Evolutionary conservation across 2,113 vertebrate genomes (phyloP), one percentile per base, ranked within the genome.

Genomic region (Lates calcarifer): DNA sequence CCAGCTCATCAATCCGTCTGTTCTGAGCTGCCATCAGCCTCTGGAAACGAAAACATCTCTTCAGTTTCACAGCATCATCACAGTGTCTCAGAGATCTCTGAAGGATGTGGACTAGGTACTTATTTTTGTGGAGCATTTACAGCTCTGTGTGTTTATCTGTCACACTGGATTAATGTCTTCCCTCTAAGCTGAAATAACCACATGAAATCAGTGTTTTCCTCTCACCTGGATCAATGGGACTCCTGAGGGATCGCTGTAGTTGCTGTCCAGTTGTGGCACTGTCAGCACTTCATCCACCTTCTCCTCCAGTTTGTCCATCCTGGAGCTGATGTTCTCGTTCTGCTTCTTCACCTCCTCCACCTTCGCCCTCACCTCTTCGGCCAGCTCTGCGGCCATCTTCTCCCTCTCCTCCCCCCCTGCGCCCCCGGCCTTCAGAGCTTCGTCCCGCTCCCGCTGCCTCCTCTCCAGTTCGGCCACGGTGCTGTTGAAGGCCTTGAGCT

Each of bases 21-120:
- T 95, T 96, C 93, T 98, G 97, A 0, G 92, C 93, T 1, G 91
- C 93, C 92, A 98, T 76, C 71, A 96, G 69, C 24, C 82, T 90
- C 96, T 98, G 88, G 0, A 62, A 82, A 24, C 3, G 5, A 0
- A 20, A 43, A 69, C 3, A 14, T 28, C 15, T 55, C 0, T 15
- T 74, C 22, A 80, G 41, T 28, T 45, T 74, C 11, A 31, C 37
- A 8, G 14, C 35, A 56, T 31, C 45, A 3, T 41, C n/a, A n/a
- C n/a, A n/a, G n/a, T n/a, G n/a, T n/a, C n/a, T n/a, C n/a, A n/a
- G n/a, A n/a, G 4, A 18, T 45, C 15, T 45, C 15, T 45, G 17
- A 41, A 9, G 9, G 35, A 37, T 37, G 5, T 9, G 9, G 35
- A 37, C 35, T 37, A 9, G 6, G 10, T 37, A 6, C 1, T 6